phyloP scores from a whole-genome alignment of 1,140 invertebrate genomes.

The Goniozus legneri region DNA sequence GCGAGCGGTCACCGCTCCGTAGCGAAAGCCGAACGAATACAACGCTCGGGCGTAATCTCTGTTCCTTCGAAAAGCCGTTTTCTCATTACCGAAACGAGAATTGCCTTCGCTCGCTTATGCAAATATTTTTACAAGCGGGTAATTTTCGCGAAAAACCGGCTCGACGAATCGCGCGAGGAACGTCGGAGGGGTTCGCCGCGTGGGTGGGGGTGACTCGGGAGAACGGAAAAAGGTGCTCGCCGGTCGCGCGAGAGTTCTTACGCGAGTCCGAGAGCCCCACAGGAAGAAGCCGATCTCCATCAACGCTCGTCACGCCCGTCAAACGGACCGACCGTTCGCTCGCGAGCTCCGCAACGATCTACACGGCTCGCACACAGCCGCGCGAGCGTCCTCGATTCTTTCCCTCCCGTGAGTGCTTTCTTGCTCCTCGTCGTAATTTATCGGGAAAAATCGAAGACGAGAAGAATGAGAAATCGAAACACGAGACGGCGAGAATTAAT shows the following conservation, averaged over 20 bases:
- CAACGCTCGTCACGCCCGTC: constrained; percentile 47
- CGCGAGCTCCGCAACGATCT: no score
- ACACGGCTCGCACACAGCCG: background rate
- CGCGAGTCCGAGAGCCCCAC: constrained; percentile 44
- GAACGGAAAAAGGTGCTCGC: constrained; percentile 29
- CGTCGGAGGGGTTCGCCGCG: background rate
- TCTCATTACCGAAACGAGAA: background rate
- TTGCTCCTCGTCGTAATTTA: background rate
- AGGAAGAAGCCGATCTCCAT: constrained; percentile 40
- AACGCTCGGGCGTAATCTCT: constrained; percentile 4
- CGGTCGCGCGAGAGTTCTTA: constrained; percentile 41
- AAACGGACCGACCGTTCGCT: constrained; percentile 42
- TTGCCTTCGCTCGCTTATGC: background rate
- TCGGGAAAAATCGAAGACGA: background rate
- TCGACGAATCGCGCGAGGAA: background rate
- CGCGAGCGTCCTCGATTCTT: background rate
- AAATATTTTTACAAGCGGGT: background rate
- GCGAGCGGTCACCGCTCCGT: constrained; percentile 3
- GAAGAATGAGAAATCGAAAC: background rate
- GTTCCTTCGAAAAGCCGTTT: background rate
- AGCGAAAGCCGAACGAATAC: no score
- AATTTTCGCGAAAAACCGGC: background rate
- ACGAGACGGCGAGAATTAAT: background rate
- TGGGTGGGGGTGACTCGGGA: constrained; percentile 9
- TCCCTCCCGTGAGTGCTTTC: background rate